These are phyloP conservation scores for Rotaria socialis DNA, from an alignment of 2,888 invertebrate species.

Conservation along the genomic window DNA sequence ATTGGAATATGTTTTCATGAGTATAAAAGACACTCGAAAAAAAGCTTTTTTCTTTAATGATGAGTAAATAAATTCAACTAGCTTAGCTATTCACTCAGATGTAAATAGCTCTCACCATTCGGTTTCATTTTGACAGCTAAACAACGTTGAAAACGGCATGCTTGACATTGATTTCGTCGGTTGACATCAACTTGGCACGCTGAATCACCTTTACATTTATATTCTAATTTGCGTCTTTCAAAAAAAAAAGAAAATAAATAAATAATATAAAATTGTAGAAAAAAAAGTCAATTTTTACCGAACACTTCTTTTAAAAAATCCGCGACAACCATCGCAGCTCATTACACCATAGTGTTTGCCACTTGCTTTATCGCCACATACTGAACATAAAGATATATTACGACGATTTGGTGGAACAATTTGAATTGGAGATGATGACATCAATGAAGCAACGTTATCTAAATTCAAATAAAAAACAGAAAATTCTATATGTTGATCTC, in stretches of 20 bases:
- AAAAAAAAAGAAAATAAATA: not conserved
- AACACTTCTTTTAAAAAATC: slow-evolving; percentile 87
- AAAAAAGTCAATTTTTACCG: slow-evolving; percentile 62
- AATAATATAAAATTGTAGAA: not conserved
- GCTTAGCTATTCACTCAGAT: not conserved
- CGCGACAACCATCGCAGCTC: slow-evolving; percentile 66
- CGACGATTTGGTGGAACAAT: slow-evolving; percentile 5
- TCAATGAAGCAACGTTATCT: slow-evolving; percentile 31
- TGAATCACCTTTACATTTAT: slow-evolving; percentile 83
- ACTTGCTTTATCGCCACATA: slow-evolving; percentile 60
- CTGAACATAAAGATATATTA: slow-evolving; percentile 53
- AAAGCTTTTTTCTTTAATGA: not conserved
- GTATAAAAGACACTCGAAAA: not conserved
- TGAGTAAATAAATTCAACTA: not conserved
- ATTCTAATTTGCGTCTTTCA: slow-evolving; percentile 70
- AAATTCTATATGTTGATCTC: not conserved
- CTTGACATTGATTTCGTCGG: slow-evolving; percentile 85
- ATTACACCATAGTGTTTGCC: slow-evolving; percentile 65
- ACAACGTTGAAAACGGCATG: slow-evolving; percentile 85
- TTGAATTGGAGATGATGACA: not conserved
- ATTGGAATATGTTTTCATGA: not conserved
- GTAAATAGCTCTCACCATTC: slow-evolving; percentile 71
- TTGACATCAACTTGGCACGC: slow-evolving; percentile 84
- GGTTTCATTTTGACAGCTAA: slow-evolving; percentile 85
- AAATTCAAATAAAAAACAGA: not conserved